phyloP scores from a whole-genome alignment of 2,113 vertebrate genomes.

The Alces alces region DNA sequence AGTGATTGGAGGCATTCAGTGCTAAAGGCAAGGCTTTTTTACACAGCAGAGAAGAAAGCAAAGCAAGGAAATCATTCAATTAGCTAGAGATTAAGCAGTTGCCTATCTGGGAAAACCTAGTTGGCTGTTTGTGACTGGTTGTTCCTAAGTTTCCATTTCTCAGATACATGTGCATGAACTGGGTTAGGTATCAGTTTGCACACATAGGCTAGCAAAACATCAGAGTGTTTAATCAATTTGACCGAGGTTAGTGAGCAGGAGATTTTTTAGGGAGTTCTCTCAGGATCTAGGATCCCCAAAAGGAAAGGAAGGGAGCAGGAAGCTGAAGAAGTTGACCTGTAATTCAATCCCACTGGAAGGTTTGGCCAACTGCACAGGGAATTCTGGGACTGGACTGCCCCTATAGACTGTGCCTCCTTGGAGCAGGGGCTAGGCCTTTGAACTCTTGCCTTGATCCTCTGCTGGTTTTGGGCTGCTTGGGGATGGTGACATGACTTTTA shows the following conservation, averaged over 20 bases:
- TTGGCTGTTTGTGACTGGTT: not conserved
- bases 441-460: not conserved
- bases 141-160: not conserved
- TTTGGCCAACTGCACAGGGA: not conserved
- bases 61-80: not conserved
- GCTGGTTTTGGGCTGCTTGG: not conserved
- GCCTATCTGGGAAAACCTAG: not conserved
- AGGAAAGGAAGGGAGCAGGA: not conserved
- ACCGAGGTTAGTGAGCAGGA: not conserved
- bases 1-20: not conserved
- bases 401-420: not conserved
- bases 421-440: not conserved
- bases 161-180: not conserved
- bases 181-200: not conserved
- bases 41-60: not conserved
- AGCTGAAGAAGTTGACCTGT: not conserved
- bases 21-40: not conserved
- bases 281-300: not conserved
- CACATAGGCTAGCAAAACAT: not conserved
- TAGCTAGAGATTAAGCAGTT: not conserved
- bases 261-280: not conserved
- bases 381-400: not conserved
- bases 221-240: not conserved
- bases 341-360: not conserved
- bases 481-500: not conserved